Evolutionary conservation across 2,888 invertebrate species (phyloP), one percentile per base, ranked within the genome.

Genomic region (Drosophila paucipuncta): DNA sequence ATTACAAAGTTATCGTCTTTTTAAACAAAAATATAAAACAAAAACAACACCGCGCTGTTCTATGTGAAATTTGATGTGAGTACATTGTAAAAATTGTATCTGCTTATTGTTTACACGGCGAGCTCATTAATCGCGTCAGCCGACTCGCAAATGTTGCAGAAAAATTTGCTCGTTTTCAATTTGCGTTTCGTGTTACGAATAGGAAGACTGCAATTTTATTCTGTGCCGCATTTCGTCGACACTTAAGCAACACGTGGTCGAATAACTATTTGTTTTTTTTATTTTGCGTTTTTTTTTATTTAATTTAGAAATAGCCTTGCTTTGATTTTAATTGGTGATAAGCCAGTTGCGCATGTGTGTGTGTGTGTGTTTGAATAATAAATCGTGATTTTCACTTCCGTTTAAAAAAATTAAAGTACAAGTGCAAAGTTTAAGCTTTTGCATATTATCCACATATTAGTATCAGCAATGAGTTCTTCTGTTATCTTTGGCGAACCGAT

Each of bases 271-370:
- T 57, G 41, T 41, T 61, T 57, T 16, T 16, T 16, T 16, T 25
- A 16, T 25, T 25, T 25, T 47, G 16, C 9, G 2, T 16, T 25
- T 16, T 22, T 22, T 25, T 9, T 25, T 0, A 35, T 31, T 30
- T 25, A 2, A 33, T 54, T 31, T 5, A 18, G 11, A 37, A 41
- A 47, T 25, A 28, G 43, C 10, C 22, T 5, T 25, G 30, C 37
- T 37, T 7, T 13, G 39, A 50, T 58, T 28, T 22, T 30, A 49
- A 13, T 54, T 39, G n/a, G 9, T 54, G 43, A 55, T 55, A 50
- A 63, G 71, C 33, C n/a, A 55, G 50, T 74, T 59, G 54, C 50
- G 41, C 77, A 74, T 30, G 4, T n/a, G 39, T 57, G 54, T 22
- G 60, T 25, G 28, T 61, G 25, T 57, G 41, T 28, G 25, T 33